Base-by-base conservation (phyloP, 2,888 invertebrate species). In the Linyphia triangularis region DNA sequence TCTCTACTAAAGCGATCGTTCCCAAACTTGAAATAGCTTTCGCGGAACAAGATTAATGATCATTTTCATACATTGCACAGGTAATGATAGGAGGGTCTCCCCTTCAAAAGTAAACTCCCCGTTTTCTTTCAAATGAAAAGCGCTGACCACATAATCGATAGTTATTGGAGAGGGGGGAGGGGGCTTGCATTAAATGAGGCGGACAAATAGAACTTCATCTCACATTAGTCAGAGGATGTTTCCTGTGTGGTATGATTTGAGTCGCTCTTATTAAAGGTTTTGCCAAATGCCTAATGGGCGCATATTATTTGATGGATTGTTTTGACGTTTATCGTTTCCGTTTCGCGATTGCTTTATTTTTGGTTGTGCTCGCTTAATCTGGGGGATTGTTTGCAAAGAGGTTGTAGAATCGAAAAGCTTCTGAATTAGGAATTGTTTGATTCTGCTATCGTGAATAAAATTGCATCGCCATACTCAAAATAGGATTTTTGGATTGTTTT, bases 121-220 rank as follows among this genome's bases (percentile, higher is more conserved):
- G 37, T 70, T 70, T 61, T 30, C 24, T 28, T 33, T 26, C 70
- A 61, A 77, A 77, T 77, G 77, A 77, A 77, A 61, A 77, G 77
- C 40, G 77, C 43, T 65, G 28, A 40, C 13, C 7, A 19, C 13
- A 24, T 13, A 77, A 77, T 77, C 77, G 61, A 77, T 75, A 75
- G 30, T 61, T 43, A 72, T 43, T 51, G 72, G 26, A n/a, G n/a
- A n/a, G n/a, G n/a, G n/a, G n/a, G n/a, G n/a, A n/a, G n/a, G n/a
- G n/a, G n/a, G n/a, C 51, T 16, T 63, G 26, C 24, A 77, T n/a
- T 40, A 59, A 63, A 77, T 24, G 77, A 77, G 37, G 16, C 37
- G 77, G 77, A 63, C 77, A 77, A 77, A 77, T 77, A 63, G 63
- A 77, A 40, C 61, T 77, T 33, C 73, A 59, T 26, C 33, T 77